These are phyloP conservation scores for Apogon hyalosoma DNA, from an alignment of 2,797 vertebrate species.

Conservation along the genomic window DNA sequence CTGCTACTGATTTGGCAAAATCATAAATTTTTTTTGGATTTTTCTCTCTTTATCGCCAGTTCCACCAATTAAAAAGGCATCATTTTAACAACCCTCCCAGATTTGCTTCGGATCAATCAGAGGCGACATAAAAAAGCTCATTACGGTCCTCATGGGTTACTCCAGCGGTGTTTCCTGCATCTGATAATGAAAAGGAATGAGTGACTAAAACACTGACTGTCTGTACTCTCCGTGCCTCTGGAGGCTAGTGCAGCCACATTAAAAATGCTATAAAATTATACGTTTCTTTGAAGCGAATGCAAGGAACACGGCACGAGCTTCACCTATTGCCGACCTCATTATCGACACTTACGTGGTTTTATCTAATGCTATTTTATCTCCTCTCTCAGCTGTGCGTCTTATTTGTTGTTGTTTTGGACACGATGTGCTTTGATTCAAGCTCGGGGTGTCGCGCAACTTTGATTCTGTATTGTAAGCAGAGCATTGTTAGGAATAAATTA, in stretches of 20 bases:
- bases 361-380: background rate
- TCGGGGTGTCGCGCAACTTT: conserved; percentile 20
- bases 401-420: conserved; percentile 13
- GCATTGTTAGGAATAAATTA: conserved; percentile 66
- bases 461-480: conserved; percentile 39
- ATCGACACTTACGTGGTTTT: conserved; percentile 22
- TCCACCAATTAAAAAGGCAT: too few species aligned
- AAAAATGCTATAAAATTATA: conserved; percentile 5
- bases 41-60: too few species aligned
- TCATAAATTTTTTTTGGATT: too few species aligned
- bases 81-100: too few species aligned
- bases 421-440: conserved; percentile 29
- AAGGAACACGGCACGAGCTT: background rate
- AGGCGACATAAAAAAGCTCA: too few species aligned
- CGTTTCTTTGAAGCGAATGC: background rate
- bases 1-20: too few species aligned
- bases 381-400: conserved; percentile 7
- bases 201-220: too few species aligned
- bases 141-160: too few species aligned
- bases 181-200: too few species aligned
- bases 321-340: conserved; percentile 22
- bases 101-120: too few species aligned
- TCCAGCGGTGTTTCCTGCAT: too few species aligned
- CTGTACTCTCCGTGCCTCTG: too few species aligned
- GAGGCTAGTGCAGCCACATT: background rate